Base-by-base conservation (phyloP, 2,888 invertebrate genomes). In the Coenonympha glycerion region DNA sequence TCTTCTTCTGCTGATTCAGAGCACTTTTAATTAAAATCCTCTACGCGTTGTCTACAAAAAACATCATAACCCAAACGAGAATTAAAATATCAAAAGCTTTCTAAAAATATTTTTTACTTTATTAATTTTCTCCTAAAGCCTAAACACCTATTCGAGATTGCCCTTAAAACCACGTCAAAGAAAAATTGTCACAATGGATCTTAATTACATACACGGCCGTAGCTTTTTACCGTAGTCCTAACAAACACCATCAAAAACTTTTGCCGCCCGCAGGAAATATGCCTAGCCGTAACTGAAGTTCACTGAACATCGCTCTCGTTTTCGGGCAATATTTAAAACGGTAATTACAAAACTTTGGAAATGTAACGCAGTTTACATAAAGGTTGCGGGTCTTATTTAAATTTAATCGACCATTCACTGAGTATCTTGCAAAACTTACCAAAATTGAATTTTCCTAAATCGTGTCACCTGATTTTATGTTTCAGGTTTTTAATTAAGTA, bases 111-210 rank as follows among this genome's bases (percentile, higher is more conserved):
- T 16, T 40, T 40, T 15, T 37, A 15, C 39, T 11, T 28, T n/a
- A 28, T 18, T 26, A 39, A 39, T 9, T 21, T 22, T 2, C 5
- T 39, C 13, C 21, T 8, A 28, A 13, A 39, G 24, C 22, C 15
- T 16, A 8, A 4, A 9, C 58, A 53, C 61, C 51, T 55, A 68
- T 68, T 68, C 63, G 60, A 68, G 63, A 69, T 69, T 68, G 70
- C 70, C 41, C 73, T 71, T 66, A 66, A 75, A 75, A 75, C 76
- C 77, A 79, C 72, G 71, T 79, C 76, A 77, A 65, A 71, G 67
- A 56, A 70, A 76, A 77, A 73, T 79, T 79, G 74, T 75, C 72
- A 73, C 75, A 70, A 68, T 64, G 66, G 68, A 64, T 69, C 71
- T 75, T 79, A 80, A 80, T 80, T 80, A 81, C 72, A 71, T 67